Evolutionary conservation across 2,888 invertebrate genomes (phyloP).

Genomic region (Scaptomyza cyrtandrae): DNA sequence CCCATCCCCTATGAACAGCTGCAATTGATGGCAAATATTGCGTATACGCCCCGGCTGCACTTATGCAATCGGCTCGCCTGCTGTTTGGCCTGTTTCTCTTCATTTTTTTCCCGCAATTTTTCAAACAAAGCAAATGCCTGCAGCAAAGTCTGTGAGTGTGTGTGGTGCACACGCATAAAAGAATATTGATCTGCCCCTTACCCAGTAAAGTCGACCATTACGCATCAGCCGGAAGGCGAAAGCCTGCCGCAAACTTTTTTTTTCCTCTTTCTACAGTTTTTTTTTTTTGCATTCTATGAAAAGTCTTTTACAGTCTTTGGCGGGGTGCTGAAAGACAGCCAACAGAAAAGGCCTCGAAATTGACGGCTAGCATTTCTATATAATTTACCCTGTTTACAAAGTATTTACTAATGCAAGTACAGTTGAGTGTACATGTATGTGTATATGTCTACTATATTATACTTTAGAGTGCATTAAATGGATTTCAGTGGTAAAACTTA

Average conservation of each 20-base stretch:
- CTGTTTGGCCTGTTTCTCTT: constrained; percentile 63
- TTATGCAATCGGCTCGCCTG: constrained; percentile 66
- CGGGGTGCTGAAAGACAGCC: constrained; percentile 61
- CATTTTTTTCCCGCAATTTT: constrained; percentile 60
- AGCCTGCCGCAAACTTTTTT: constrained; percentile 72
- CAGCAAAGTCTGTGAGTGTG: constrained; percentile 29
- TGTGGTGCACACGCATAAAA: constrained; percentile 66
- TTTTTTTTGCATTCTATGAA: constrained; percentile 32
- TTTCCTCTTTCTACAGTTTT: constrained; percentile 54
- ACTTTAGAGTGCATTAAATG: constrained; percentile 49
- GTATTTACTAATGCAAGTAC: constrained; percentile 20
- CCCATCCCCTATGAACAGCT: constrained; percentile 52
- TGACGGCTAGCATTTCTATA: constrained; percentile 57
- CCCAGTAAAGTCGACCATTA: constrained; percentile 70
- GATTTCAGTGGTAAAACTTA: constrained; percentile 58
- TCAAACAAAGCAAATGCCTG: constrained; percentile 63
- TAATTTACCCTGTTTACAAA: constrained; percentile 50
- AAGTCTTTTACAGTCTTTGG: constrained; percentile 31
- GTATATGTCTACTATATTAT: too few species aligned
- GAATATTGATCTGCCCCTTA: constrained; percentile 80
- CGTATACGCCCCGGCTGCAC: constrained; percentile 69
- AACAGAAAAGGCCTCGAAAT: constrained; percentile 62
- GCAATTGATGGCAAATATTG: constrained; percentile 78
- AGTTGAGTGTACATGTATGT: constrained; percentile 9
- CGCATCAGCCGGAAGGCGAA: constrained; percentile 56